Percentiles rank a stretch among this genome's conserved stretches.
phyloP scores from a whole-genome alignment of 2,113 vertebrate species.

The Colius striatus region DNA sequence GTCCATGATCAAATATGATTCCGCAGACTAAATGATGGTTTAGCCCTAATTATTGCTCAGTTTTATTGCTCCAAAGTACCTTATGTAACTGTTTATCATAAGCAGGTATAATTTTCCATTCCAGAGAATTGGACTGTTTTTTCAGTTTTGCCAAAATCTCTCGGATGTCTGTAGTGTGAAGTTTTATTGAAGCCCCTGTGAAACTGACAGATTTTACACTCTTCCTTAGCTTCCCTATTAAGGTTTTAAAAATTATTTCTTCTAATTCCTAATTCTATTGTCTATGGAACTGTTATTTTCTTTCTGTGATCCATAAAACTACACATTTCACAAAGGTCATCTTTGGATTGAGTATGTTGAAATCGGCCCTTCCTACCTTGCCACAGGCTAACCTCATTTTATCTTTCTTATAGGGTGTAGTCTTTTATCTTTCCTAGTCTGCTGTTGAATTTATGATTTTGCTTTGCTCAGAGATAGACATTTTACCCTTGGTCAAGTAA shows the following conservation, averaged over 20 bases:
- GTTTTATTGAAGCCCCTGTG: not conserved
- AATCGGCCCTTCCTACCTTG: not conserved
- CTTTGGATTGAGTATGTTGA: not conserved
- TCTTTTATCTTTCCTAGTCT: not conserved
- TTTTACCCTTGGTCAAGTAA: not conserved
- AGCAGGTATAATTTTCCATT: not conserved
- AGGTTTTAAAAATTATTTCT: not conserved
- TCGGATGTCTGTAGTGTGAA: not conserved
- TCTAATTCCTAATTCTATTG: not conserved
- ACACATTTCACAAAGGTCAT: not conserved
- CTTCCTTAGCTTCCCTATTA: not conserved
- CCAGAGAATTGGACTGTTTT: not conserved
- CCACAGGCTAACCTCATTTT: not conserved
- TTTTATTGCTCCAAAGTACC: not conserved
- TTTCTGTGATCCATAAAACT: not conserved
- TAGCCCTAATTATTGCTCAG: not conserved
- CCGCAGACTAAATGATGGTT: not conserved
- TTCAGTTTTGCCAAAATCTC: not conserved
- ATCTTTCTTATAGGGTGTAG: not conserved
- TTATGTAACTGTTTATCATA: not conserved
- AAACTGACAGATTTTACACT: not conserved
- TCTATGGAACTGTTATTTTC: not conserved
- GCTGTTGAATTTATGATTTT: not conserved
- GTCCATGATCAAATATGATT: not conserved
- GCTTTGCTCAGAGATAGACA: not conserved